Evolutionary conservation across 2,797 vertebrate species (phyloP), one percentile per base, ranked within the genome.

Genomic region (Lycodopsis pacificus): DNA sequence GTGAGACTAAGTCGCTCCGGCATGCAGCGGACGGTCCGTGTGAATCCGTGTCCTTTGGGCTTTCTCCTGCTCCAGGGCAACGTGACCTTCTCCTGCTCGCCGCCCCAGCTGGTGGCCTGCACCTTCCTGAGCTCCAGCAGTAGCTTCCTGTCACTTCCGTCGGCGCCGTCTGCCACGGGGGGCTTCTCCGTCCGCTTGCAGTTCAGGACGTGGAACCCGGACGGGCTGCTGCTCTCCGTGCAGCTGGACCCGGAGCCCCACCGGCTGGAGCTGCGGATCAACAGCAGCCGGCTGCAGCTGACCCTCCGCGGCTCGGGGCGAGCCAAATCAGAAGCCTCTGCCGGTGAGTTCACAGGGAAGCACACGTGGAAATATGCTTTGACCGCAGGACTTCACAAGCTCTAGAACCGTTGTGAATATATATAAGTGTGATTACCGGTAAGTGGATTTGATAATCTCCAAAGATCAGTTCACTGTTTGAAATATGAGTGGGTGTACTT

Each of bases 131-230:
- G 93, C 85, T 84, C 95, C 88, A 94, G 91, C 83, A 95, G 91
- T 93, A 98, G 98, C 93, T 99, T 97, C 88, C 92, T 99, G 94
- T 93, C 96, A 2, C 91, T 99, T 61, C 97, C 97, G 48, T 95
- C 96, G 0, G 96, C 95, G 0, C 51, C 94, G 13, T 85, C 96
- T 7, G 66, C 85, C 62, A 30, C 73, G 0, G 96, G 96, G 4
- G 96, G 96, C 1, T 94, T 98, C 75, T 96, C 97, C 0, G 94
- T 97, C 44, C 97, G 96, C 76, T 96, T 99, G 92, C 97, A 99
- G 95, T 98, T 99, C 92, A 96, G 98, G 84, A 99, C 98, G 0
- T 99, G 98, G 98, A 99, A 98, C 92, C 89, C 93, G 8, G 95
- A 98, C 0, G 97, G 97, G 42, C 95, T 99, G 54, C 96, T 99